Conservation (phyloP, 2,888 invertebrate species). For the Buathra laborator region DNA sequence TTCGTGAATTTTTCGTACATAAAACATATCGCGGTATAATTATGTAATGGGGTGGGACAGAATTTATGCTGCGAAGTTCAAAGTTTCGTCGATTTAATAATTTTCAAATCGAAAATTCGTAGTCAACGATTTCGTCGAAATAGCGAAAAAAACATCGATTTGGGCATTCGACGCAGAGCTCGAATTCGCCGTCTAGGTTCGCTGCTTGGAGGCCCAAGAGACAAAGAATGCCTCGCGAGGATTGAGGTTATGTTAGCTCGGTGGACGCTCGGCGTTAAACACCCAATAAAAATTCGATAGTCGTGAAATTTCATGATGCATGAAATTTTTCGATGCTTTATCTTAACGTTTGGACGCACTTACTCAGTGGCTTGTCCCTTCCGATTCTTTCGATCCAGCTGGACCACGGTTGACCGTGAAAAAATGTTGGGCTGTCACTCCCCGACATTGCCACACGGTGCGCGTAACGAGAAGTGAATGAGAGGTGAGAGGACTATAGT, state of each 20-base stretch:
- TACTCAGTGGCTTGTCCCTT: conserved; percentile 84
- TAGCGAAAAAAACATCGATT: conserved; percentile 12
- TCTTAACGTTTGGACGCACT: conserved; percentile 70
- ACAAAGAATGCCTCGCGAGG: conserved; percentile 31
- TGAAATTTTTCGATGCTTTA: conserved; percentile 23
- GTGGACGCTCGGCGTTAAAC: conserved; percentile 64
- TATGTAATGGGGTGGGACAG: conserved; percentile 58
- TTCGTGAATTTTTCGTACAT: not conserved
- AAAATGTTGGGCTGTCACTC: conserved; percentile 85
- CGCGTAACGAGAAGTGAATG: conserved; percentile 69
- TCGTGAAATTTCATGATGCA: conserved; percentile 34
- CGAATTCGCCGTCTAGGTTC: conserved; percentile 1
- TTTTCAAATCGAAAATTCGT: conserved; percentile 2
- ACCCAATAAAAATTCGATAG: conserved; percentile 28
- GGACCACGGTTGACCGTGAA: conserved; percentile 85
- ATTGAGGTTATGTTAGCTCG: conserved; percentile 72
- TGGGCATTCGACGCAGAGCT: conserved; percentile 33
- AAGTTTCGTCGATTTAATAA: not conserved
- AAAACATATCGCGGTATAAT: conserved; percentile 42
- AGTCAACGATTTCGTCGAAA: not conserved
- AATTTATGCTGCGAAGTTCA: not conserved
- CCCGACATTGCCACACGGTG: conserved; percentile 83
- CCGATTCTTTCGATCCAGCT: conserved; percentile 84
- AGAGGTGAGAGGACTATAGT: conserved; percentile 40
- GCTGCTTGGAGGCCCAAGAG: conserved; percentile 5